A percentile compares a stretch with the other conserved stretches of the same genome.
phyloP scores from a whole-genome alignment of 2,797 vertebrate genomes.

The Manis crassicaudata region DNA sequence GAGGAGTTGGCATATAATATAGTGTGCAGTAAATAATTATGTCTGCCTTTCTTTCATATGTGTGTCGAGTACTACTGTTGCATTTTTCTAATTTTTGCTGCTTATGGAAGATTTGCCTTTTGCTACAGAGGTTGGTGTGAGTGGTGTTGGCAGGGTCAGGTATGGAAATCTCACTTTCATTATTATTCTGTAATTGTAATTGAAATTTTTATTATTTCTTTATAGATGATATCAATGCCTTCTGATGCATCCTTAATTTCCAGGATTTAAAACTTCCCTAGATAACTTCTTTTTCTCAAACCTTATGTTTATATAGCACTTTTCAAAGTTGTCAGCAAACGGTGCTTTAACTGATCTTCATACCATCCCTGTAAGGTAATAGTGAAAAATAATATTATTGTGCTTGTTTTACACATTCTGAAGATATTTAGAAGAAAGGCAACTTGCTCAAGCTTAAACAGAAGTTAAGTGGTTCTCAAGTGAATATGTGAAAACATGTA shows the following conservation, averaged over 20 bases:
- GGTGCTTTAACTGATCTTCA: conserved; percentile 35
- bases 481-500: neutral
- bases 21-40: neutral
- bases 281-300: neutral
- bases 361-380: neutral
- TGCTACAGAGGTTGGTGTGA: neutral
- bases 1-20: neutral
- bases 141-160: neutral
- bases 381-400: conserved; percentile 35
- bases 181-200: neutral
- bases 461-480: neutral
- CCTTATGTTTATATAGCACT: conserved; percentile 39
- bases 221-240: neutral
- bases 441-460: neutral
- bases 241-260: neutral
- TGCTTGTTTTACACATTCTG: neutral
- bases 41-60: neutral
- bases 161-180: neutral
- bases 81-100: neutral
- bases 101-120: neutral
- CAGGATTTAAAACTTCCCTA: neutral
- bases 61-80: neutral
- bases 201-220: neutral
- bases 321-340: conserved; percentile 41
- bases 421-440: neutral